Evolutionary conservation across 2,888 invertebrate species (phyloP).

Genomic region (Aleiodes testaceus): DNA sequence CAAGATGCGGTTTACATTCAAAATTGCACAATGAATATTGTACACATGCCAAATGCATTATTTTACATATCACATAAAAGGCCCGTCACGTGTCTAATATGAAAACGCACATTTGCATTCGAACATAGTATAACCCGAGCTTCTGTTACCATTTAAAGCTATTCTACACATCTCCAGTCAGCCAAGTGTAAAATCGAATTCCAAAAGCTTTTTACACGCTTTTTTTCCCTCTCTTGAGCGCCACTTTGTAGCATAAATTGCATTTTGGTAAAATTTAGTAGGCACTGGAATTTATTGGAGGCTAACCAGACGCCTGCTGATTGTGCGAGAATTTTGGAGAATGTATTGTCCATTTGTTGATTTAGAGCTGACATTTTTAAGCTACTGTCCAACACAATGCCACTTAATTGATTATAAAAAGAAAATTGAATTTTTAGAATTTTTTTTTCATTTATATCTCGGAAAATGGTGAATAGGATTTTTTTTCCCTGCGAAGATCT

Average conservation of each 20-base stretch:
- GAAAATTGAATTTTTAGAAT: neutral
- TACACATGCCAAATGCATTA: constrained; percentile 27
- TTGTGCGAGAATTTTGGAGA: constrained; percentile 20
- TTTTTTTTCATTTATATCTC: no score
- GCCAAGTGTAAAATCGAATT: constrained; percentile 11
- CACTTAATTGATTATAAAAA: constrained; percentile 5
- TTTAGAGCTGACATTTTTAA: constrained; percentile 15
- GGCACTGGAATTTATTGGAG: constrained; percentile 14
- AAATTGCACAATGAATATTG: constrained; percentile 13
- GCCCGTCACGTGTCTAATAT: constrained; percentile 39
- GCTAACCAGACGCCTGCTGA: constrained; percentile 22
- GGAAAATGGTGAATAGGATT: no score
- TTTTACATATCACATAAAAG: constrained; percentile 28
- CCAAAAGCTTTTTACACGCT: no score
- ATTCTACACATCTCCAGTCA: neutral
- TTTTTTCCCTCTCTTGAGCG: neutral
- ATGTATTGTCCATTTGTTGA: constrained; percentile 18
- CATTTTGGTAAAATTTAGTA: constrained; percentile 13
- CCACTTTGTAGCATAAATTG: neutral
- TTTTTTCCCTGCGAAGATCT: no score
- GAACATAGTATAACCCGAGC: constrained; percentile 10
- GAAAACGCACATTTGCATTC: constrained; percentile 34
- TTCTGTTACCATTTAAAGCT: constrained; percentile 7
- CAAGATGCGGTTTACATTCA: constrained; percentile 23
- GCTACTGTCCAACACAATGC: constrained; percentile 11